Evolutionary conservation across 2,797 vertebrate species (phyloP), one percentile per base, ranked within the genome.

Genomic region (Ceryle rudis): DNA sequence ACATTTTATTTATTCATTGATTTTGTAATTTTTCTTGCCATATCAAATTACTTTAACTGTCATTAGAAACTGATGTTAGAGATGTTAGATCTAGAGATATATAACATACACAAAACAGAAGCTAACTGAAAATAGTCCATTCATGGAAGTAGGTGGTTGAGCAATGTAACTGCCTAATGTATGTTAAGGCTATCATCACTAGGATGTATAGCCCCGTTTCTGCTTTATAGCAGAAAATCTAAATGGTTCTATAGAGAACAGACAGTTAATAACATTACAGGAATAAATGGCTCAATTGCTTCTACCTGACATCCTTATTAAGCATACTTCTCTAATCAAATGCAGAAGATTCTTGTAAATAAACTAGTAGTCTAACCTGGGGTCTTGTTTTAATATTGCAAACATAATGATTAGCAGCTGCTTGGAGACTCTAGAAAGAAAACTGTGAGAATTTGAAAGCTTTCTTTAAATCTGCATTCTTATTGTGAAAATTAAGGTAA

Each of bases 331-430:
- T 74, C 29, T 86, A 88, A 93, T 86, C 14, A 95, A 96, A 88
- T 75, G 64, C n/a, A 85, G 80, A 79, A 90, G 28, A 77, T 23
- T 60, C 28, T 67, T 39, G 80, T 70, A 95, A 95, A 93, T 54
- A 33, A 95, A 79, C 37, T 55, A 89, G 11, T 37, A 54, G 81
- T 25, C 23, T 80, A 94, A 83, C n/a, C 19, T 52, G 44, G 17
- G 46, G 74, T 74, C 67, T 80, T 93, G 35, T 79, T 96, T 92
- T 74, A 90, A 87, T 92, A 70, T 71, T 83, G 37, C 55, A 71
- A 58, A 39, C 31, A 60, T 87, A 90, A 95, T 78, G 47, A 92
- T 82, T 96, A 96, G 47, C 66, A 94, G 58, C 58, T 96, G 55
- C 46, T 46, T 26, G 5, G 6, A 90, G 55, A 35, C 60, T 88